Percentiles rank a stretch among this genome's conserved stretches.
Conservation (phyloP, 2,797 vertebrate species). For the Chromis chromis region DNA sequence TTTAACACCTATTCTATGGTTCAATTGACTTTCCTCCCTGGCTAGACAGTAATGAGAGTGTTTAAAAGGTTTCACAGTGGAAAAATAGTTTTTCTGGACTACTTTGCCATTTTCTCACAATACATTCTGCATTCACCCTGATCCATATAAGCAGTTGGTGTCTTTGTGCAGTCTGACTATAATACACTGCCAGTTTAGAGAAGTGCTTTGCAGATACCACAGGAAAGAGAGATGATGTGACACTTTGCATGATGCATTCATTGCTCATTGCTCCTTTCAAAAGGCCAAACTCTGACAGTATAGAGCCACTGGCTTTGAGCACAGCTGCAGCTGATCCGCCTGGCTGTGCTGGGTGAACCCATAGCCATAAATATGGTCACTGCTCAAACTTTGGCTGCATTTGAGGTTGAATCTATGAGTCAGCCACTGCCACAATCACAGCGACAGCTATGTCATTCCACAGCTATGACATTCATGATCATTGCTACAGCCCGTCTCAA, state of each 20-base stretch:
- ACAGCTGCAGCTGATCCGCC: conserved; percentile 10
- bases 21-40: background rate
- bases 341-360: conserved; percentile 10
- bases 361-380: conserved; percentile 7
- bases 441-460: background rate
- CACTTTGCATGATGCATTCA: conserved; percentile 13
- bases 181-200: conserved; percentile 17
- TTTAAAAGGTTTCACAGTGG: background rate
- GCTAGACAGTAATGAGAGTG: background rate
- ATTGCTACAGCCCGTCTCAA: background rate
- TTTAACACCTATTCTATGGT: conserved; percentile 1
- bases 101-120: conserved; percentile 10
- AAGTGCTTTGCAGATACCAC: background rate
- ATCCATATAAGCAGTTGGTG: conserved; percentile 2
- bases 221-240: conserved; percentile 10
- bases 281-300: conserved; percentile 10
- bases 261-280: conserved; percentile 15
- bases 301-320: conserved; percentile 10
- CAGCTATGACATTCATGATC: conserved; percentile 2
- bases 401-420: conserved; percentile 15
- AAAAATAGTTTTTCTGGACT: background rate
- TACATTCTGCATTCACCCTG: background rate
- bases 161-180: background rate
- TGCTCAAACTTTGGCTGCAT: conserved; percentile 3
- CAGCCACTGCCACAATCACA: conserved; percentile 4